Base-by-base conservation (phyloP, 1,140 invertebrate genomes). In the Probaryconus sp. region DNA sequence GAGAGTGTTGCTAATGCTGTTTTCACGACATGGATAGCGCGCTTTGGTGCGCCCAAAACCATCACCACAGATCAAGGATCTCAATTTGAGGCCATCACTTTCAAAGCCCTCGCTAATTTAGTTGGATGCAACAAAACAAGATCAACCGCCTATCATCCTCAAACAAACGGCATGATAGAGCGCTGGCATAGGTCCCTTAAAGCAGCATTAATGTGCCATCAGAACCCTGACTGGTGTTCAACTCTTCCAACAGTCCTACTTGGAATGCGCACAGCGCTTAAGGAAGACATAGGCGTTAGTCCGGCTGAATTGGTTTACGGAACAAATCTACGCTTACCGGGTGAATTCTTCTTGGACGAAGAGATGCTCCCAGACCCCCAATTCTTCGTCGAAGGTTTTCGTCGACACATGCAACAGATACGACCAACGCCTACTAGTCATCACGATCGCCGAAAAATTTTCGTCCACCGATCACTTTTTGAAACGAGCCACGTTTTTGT, bases 131-230 rank as follows among this genome's bases (percentile, higher is more conserved):
- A 61, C 10, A 48, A 37, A 11, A 53, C 24, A 20, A 9, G 63
- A 7, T 70, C 69, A 1, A 77, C 70, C 5, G 21, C 67, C 0
- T 68, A 58, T 13, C 78, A 85, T 31, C 85, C 81, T 5, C 67
- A 74, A n/a, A n/a, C 79, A 2, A 88, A 88, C 50, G 84, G 81
- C 2, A 53, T 82, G 26, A 60, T 83, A 0, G 83, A 88, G 37
- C 55, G 81, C 2, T 69, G 80, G 5, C 82, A 88, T 45, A 33
- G 81, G 1, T 47, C 71, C 6, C 42, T 88, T 0, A 87, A 89
- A 48, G 21, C 60, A 0, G 55, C 85, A 0, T 21, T 87, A 2
- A 80, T 72, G 69, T 81, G 79, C 24, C 80, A 81, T 28, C 18
- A n/a, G 13, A 45, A 9, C 89, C 13, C 28, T 18, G 0, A n/a